phyloP scores from a whole-genome alignment of 2,113 vertebrate species.

The Scophthalmus maximus region DNA sequence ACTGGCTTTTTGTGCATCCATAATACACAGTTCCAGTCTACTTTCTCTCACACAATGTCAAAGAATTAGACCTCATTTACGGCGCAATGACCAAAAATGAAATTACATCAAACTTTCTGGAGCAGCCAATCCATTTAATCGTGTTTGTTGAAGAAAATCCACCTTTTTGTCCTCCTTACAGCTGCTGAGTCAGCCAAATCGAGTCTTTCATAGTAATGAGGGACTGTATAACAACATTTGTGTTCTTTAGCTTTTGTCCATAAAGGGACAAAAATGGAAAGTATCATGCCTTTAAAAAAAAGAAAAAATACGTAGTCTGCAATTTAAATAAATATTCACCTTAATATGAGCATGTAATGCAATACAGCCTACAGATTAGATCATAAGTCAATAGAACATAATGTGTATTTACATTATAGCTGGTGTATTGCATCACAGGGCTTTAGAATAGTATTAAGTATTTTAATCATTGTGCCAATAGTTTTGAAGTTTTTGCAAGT shows the following conservation, averaged over 20 bases:
- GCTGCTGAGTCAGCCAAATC: constrained; percentile 7
- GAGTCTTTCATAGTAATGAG: not conserved
- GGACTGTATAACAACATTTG: not conserved
- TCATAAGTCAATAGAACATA: not conserved
- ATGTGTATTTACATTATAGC: no score
- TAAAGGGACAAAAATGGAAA: not conserved
- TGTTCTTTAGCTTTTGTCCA: not conserved
- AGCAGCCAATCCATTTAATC: not conserved
- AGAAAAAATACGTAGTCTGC: not conserved
- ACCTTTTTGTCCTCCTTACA: constrained; percentile 10
- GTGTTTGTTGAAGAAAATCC: not conserved
- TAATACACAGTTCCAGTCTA: not conserved
- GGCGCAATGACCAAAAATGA: not conserved
- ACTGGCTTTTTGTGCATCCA: no score
- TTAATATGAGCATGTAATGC: not conserved
- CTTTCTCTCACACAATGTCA: no score
- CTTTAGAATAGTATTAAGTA: not conserved
- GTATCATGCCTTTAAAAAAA: not conserved
- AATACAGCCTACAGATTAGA: not conserved
- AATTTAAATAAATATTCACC: no score
- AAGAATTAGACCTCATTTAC: not conserved
- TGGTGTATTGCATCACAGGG: not conserved
- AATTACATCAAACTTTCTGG: not conserved
- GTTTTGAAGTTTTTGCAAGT: no score
- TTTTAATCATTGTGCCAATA: no score